A percentile compares a stretch with the other conserved stretches of the same genome.
Evolutionary conservation across 2,113 vertebrate genomes (phyloP).

Genomic region (Phainopepla nitens): DNA sequence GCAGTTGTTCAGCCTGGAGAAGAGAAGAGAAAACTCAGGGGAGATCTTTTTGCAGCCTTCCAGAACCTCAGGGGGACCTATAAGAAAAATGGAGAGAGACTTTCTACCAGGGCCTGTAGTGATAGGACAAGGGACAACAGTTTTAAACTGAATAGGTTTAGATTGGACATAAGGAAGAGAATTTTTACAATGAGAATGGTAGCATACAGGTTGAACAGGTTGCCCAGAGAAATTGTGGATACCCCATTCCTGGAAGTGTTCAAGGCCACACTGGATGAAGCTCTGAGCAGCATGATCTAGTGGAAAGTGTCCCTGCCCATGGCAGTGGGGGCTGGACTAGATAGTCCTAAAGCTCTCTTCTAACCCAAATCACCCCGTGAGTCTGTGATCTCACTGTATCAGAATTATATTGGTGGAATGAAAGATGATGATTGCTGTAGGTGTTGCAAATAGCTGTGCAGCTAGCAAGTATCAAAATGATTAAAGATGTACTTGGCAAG

Average conservation of each 20-base stretch:
- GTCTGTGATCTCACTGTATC: neutral
- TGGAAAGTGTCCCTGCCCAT: neutral
- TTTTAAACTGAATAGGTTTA: neutral
- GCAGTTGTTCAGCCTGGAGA: neutral
- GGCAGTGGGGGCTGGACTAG: neutral
- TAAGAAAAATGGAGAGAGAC: neutral
- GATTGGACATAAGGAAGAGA: neutral
- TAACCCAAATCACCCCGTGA: neutral
- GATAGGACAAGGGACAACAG: neutral
- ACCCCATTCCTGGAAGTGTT: neutral
- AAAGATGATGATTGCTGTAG: neutral
- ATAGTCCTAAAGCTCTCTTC: neutral
- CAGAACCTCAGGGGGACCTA: neutral
- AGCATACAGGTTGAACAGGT: neutral
- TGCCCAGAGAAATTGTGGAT: neutral
- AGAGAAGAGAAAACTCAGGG: neutral
- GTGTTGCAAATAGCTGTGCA: constrained; percentile 27
- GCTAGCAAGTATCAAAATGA: constrained; percentile 24
- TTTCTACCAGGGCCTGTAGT: neutral
- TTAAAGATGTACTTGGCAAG: neutral
- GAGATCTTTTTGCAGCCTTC: neutral
- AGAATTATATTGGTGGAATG: neutral
- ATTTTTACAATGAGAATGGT: neutral
- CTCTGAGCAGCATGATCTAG: neutral
- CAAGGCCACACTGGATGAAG: neutral